Evolutionary conservation across 2,888 invertebrate genomes (phyloP), one percentile per base, ranked within the genome.

Genomic region (Heliconius ethilla): DNA sequence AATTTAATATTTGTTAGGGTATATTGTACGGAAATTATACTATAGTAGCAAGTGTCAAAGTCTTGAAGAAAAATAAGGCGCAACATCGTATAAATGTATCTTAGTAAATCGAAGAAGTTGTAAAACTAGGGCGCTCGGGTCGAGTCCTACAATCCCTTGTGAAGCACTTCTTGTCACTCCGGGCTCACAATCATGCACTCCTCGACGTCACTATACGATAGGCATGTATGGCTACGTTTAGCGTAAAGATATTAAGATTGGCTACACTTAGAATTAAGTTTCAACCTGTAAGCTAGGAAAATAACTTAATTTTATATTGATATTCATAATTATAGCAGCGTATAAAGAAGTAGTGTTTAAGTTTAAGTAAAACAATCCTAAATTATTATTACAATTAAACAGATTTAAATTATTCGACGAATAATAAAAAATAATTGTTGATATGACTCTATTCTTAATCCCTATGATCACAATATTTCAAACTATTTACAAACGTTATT

Each of bases 81-180:
- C 29, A 51, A n/a, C 72, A 67, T 59, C 67, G 29, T 76, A 55
- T 75, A 67, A 75, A 76, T 55, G 55, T 72, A 83, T 84, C 83
- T 81, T 81, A 85, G 84, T 85, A 86, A 86, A 85, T 86, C 82
- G 82, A 82, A 85, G 84, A 80, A 84, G 83, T 83, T 83, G 82
- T 81, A 83, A 83, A 90, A 89, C 79, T 89, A 83, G 89, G 89
- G 89, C 90, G 86, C 80, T 75, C 65, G 83, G 86, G 89, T 86
- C 87, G 87, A 88, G 87, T 84, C 85, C 82, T 83, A 85, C 86
- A 87, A 86, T 87, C 87, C 87, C 84, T 86, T 86, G 85, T 85
- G 80, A 84, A 85, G 88, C 87, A 88, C 85, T 88, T 88, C 86
- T 87, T 83, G 82, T 85, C 86, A 82, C 86, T 82, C 84, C 82